Evolutionary conservation across 2,797 vertebrate genomes (phyloP).

Genomic region (Choloepus didactylus): DNA sequence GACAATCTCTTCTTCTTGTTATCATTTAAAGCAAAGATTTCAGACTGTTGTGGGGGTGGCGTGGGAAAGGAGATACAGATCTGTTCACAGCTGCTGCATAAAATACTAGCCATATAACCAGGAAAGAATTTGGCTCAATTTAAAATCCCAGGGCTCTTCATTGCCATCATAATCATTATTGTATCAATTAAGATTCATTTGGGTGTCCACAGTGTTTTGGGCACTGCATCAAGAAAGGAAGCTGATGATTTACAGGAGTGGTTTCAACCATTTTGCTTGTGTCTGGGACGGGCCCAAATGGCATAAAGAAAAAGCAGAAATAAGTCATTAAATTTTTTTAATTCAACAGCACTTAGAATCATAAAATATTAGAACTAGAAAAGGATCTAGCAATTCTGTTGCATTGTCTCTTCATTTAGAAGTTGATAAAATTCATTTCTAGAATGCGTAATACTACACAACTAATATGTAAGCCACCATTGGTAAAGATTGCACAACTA

Average conservation of each 20-base stretch:
- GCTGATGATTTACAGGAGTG: conserved; percentile 25
- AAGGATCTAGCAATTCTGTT: conserved; percentile 44
- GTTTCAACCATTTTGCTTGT: conserved; percentile 62
- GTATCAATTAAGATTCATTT: conserved; percentile 68
- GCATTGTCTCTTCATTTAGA: conserved; percentile 38
- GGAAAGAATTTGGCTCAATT: conserved; percentile 58
- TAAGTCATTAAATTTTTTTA: conserved; percentile 67
- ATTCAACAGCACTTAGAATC: conserved; percentile 54
- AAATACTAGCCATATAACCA: conserved; percentile 65
- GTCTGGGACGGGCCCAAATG: conserved; percentile 52
- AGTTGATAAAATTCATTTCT: conserved; percentile 39
- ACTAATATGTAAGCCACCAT: not conserved
- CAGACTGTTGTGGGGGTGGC: conserved; percentile 69
- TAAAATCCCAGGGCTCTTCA: conserved; percentile 49
- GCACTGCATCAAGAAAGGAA: conserved; percentile 43
- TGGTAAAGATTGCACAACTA: not conserved
- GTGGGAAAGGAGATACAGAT: conserved; percentile 73
- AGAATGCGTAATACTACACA: not conserved
- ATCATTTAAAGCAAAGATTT: conserved; percentile 74
- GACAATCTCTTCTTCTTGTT: conserved; percentile 63
- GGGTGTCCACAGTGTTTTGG: conserved; percentile 59
- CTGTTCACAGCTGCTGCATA: conserved; percentile 75
- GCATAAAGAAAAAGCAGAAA: conserved; percentile 58
- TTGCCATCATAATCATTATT: conserved; percentile 61
- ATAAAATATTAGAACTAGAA: conserved; percentile 66